Base-by-base conservation (phyloP, 2,888 invertebrate species). In the Drosophila rellima region DNA sequence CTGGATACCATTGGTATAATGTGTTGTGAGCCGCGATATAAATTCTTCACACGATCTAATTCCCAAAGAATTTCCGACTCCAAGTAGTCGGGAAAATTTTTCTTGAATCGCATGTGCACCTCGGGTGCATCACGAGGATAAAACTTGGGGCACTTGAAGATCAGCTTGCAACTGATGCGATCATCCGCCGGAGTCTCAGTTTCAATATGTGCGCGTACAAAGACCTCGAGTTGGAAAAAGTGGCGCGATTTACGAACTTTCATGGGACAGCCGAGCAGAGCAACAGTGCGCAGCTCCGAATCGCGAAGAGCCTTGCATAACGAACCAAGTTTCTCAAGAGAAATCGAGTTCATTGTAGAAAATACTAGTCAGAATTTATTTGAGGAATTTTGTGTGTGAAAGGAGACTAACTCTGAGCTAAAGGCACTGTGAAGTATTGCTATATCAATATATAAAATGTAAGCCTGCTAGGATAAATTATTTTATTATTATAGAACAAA, bases 81-180 rank as follows among this genome's bases (percentile, higher is more conserved):
- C 35, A 73, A 45, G 2, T 59, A 37, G 5, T 59, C 54, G 26
- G 73, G 69, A 11, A 73, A 74, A 8, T 74, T 73, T 7, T 4
- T 23, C 55, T 69, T 74, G 0, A 54, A 54, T 5, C 23, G 17
- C n/a, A 73, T 45, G 2, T 52, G 42, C 8, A 73, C 42, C 8
- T 45, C 45, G n/a, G 74, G 74, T 1, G 42, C 0, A 5, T 29
- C 33, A 4, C 56, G 52, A 0, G 73, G 73, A 42, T 73, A 74
- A 0, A 45, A 52, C 3, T 44, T 51, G 11, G 50, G 48, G 18
- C 69, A 68, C 40, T 17, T 73, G 20, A 74, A 74, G 18, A 73
- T 29, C 74, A 73, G 20, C 48, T 57, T 68, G 57, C 72, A 73
- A 6, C 62, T 61, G 13, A 73, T 57, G 10, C 68, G 55, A 2